These are phyloP conservation scores for Cinclus mexicanus DNA, from an alignment of 2,113 vertebrate species.

Conservation along the genomic window DNA sequence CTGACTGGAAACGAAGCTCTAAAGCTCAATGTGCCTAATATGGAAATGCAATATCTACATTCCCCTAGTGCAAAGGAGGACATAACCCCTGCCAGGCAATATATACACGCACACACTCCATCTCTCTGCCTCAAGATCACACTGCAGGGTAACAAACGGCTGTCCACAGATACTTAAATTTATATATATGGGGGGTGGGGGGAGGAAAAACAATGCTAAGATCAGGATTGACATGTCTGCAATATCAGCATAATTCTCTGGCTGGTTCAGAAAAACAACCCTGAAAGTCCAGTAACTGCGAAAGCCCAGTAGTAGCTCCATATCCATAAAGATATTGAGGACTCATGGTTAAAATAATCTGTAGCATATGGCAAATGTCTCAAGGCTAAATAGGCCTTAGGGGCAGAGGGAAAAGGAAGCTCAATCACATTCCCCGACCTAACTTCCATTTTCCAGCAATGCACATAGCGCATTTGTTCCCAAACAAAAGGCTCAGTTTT, in stretches of 20 bases:
- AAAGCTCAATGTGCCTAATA: background rate
- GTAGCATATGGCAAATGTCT: background rate
- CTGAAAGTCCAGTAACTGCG: background rate
- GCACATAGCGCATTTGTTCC: background rate
- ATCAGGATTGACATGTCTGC: background rate
- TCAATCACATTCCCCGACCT: background rate
- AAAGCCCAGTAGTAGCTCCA: background rate
- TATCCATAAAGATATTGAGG: background rate
- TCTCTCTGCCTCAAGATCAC: background rate
- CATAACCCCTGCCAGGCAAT: background rate
- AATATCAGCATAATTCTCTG: background rate
- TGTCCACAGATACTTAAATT: background rate
- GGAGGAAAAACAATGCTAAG: background rate
- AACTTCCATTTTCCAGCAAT: background rate
- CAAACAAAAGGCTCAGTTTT: background rate
- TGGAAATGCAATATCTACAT: background rate
- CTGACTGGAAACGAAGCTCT: background rate
- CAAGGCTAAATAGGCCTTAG: background rate
- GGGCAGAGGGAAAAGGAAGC: background rate
- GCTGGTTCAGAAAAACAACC: background rate
- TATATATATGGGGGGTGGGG: background rate
- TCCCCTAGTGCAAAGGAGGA: background rate
- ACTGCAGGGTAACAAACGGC: background rate
- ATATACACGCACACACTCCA: background rate
- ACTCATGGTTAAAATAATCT: background rate